A percentile compares a stretch with the other conserved stretches of the same genome.
These are phyloP conservation scores for Nibea albiflora DNA, from an alignment of 2,113 vertebrate species.

Conservation along the genomic window DNA sequence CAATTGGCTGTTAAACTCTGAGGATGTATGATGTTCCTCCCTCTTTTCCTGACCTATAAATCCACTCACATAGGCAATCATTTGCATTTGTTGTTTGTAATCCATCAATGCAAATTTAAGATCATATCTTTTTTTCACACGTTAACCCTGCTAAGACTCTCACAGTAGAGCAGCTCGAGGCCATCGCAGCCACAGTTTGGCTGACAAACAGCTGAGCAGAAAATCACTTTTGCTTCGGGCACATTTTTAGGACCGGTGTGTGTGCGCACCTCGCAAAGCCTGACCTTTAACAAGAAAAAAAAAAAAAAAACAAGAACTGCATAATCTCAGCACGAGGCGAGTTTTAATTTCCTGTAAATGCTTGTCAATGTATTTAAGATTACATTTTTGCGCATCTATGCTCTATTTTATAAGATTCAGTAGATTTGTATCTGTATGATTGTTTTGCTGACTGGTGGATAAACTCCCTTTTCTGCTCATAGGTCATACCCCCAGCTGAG, in stretches of 20 bases:
- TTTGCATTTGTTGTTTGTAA: not conserved
- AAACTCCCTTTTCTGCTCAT: not conserved
- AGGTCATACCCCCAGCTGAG: conserved; percentile 53
- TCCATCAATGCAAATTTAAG: not conserved
- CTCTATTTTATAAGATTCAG: not conserved
- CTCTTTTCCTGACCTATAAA: not conserved
- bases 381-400: not conserved
- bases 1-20: conserved; percentile 29
- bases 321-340: not conserved
- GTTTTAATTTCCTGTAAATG: not conserved
- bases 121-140: not conserved
- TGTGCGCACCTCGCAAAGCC: conserved; percentile 17
- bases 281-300: conserved; percentile 10
- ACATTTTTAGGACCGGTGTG: conserved; percentile 35
- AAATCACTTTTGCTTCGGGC: conserved; percentile 33
- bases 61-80: not conserved
- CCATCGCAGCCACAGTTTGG: not conserved
- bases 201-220: not conserved
- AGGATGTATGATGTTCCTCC: conserved; percentile 5
- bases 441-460: conserved; percentile 1
- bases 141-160: conserved; percentile 7
- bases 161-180: not conserved
- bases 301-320: not conserved
- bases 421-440: not conserved
- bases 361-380: not conserved